Evolutionary conservation across 1,140 invertebrate species (phyloP), one percentile per base, ranked within the genome.

Genomic region (Mamestra configurata): DNA sequence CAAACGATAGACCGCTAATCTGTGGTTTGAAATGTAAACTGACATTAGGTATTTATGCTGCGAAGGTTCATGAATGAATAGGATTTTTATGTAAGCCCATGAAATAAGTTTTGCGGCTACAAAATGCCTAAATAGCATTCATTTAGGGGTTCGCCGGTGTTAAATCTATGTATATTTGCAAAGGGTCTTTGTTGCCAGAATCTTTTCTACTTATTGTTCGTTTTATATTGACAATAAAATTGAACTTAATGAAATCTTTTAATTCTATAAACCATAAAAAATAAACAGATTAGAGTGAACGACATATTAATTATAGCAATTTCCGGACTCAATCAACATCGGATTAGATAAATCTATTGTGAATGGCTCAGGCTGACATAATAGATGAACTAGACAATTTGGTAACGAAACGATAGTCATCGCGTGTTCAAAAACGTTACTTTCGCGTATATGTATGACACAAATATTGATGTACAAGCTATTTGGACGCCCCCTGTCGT

Each of bases 41-140:
- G 43, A 77, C 66, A 82, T 84, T 81, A n/a, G n/a, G n/a, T n/a
- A 85, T 80, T 83, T 80, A 80, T 73, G 18, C 10, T 11, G 0
- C 22, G 35, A 6, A 15, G n/a, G 8, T 15, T n/a, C 6, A 18
- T 49, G n/a, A 49, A 46, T 46, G 22, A 55, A 55, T 0, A 24
- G 7, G 10, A 31, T 31, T 5, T 31, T 31, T 31, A 55, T 55
- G 53, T 55, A 24, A 24, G 22, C 20, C 27, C 1, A 31, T 31
- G 27, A n/a, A n/a, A n/a, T n/a, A n/a, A n/a, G n/a, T n/a, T n/a
- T n/a, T n/a, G n/a, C n/a, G n/a, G n/a, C n/a, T n/a, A n/a, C n/a
- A n/a, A n/a, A n/a, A n/a, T n/a, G n/a, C n/a, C n/a, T n/a, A n/a
- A n/a, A n/a, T n/a, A n/a, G n/a, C n/a, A n/a, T n/a, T n/a, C n/a